Evolutionary conservation across 2,113 vertebrate species (phyloP).

Genomic region (Sebastes schlegelii): DNA sequence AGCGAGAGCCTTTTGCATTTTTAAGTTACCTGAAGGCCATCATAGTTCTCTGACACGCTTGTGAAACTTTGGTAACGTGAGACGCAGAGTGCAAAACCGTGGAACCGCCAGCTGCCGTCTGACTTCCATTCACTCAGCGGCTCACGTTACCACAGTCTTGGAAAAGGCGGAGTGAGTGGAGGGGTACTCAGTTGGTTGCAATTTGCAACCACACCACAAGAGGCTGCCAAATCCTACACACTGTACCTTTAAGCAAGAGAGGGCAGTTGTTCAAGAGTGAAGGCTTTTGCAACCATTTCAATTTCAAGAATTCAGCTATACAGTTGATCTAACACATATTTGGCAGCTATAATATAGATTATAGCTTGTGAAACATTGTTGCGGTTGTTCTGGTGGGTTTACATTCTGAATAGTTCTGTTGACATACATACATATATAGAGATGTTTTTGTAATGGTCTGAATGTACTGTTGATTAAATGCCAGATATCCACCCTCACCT

Average conservation of each 20-base stretch:
- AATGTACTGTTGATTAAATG: conserved; percentile 22
- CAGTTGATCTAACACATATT: background rate
- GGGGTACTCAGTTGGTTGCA: too few relatives aligned
- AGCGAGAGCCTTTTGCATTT: too few relatives aligned
- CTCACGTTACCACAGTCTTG: too few relatives aligned
- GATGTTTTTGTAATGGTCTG: conserved; percentile 25
- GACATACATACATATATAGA: conserved; percentile 24
- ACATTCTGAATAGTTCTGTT: conserved; percentile 10
- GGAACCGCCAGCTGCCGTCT: too few relatives aligned
- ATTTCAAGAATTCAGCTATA: background rate
- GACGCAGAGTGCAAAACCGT: too few relatives aligned
- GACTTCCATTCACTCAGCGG: too few relatives aligned
- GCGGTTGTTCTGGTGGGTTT: conserved; percentile 13
- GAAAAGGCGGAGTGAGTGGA: too few relatives aligned
- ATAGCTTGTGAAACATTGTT: background rate
- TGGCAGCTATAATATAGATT: background rate
- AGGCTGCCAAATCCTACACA: too few relatives aligned
- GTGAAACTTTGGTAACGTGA: too few relatives aligned
- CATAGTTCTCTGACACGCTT: too few relatives aligned
- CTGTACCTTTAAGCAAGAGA: background rate
- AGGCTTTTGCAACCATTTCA: background rate
- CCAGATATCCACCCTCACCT: conserved; percentile 36
- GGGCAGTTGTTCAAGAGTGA: background rate
- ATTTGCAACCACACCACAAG: too few relatives aligned
- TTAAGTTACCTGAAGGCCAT: too few relatives aligned